Evolutionary conservation across 2,888 invertebrate genomes (phyloP).

Genomic region (Melipona beecheii): DNA sequence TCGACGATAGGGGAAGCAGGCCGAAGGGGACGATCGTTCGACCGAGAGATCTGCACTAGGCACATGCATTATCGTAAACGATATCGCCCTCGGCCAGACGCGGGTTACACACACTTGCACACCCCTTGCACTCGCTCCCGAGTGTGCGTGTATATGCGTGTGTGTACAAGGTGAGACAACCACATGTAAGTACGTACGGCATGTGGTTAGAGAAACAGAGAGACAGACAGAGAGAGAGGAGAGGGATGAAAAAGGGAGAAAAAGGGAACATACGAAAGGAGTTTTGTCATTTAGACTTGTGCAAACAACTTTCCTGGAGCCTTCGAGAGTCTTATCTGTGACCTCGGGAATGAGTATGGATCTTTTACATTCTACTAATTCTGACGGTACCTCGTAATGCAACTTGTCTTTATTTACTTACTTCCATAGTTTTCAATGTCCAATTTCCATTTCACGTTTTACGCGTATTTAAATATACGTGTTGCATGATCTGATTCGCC

Average conservation of each 20-base stretch:
- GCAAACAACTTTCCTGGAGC: slow-evolving; percentile 61
- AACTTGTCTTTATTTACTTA: background rate
- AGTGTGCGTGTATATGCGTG: slow-evolving; percentile 21
- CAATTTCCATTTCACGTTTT: slow-evolving; percentile 10
- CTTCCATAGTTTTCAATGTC: slow-evolving; percentile 1
- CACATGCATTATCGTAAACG: slow-evolving; percentile 72
- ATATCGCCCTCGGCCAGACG: slow-evolving; percentile 70
- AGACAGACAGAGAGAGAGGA: background rate
- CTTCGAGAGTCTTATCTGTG: slow-evolving; percentile 51
- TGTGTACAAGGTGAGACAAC: slow-evolving; percentile 26
- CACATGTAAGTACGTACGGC: slow-evolving; percentile 7
- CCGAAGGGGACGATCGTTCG: slow-evolving; percentile 67
- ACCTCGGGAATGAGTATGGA: slow-evolving; percentile 26
- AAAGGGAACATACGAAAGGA: slow-evolving; percentile 42
- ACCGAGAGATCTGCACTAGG: slow-evolving; percentile 68
- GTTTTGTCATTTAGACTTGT: slow-evolving; percentile 59
- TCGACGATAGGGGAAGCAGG: slow-evolving; percentile 57
- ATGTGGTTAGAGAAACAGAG: background rate
- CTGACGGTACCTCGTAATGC: background rate
- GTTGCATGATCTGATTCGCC: background rate
- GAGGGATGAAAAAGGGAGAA: background rate
- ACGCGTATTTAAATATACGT: slow-evolving; percentile 33
- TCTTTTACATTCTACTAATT: slow-evolving; percentile 40
- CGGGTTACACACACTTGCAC: slow-evolving; percentile 42
- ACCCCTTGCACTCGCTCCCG: slow-evolving; percentile 15